Conservation (phyloP, 2,797 vertebrate genomes). For the Gymnoscopelus microlampas region DNA sequence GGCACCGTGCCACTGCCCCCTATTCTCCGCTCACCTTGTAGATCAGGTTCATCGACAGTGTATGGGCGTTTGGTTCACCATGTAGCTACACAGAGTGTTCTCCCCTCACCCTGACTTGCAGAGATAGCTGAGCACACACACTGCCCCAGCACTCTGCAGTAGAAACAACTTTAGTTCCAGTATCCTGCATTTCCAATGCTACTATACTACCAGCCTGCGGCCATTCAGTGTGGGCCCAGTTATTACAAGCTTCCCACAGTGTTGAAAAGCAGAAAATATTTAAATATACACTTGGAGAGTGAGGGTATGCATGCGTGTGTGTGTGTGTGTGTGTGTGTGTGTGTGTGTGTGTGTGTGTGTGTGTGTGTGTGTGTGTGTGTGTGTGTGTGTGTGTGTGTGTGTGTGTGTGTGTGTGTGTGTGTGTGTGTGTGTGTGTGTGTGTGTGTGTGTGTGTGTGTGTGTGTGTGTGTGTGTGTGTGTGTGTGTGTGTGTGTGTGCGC, state of each 20-base stretch:
- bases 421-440: not conserved
- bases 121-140: slow-evolving; percentile 24
- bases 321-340: not conserved
- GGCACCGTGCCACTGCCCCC: slow-evolving; percentile 7
- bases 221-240: slow-evolving; percentile 57
- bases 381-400: not conserved
- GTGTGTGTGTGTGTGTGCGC: not conserved
- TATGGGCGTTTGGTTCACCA: slow-evolving; percentile 12
- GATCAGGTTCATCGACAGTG: slow-evolving; percentile 25
- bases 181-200: slow-evolving; percentile 55
- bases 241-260: slow-evolving; percentile 58
- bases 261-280: slow-evolving; percentile 61
- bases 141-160: slow-evolving; percentile 32
- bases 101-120: slow-evolving; percentile 6
- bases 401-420: not conserved
- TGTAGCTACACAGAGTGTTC: slow-evolving; percentile 9
- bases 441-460: too few relatives aligned
- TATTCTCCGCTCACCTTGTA: slow-evolving; percentile 14
- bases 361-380: not conserved
- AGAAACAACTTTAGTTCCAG: slow-evolving; percentile 55
- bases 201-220: slow-evolving; percentile 48
- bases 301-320: not conserved
- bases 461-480: too few relatives aligned
- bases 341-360: not conserved
- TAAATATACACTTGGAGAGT: slow-evolving; percentile 44